Conservation (phyloP, 2,113 vertebrate species). For the Heteronetta atricapilla region DNA sequence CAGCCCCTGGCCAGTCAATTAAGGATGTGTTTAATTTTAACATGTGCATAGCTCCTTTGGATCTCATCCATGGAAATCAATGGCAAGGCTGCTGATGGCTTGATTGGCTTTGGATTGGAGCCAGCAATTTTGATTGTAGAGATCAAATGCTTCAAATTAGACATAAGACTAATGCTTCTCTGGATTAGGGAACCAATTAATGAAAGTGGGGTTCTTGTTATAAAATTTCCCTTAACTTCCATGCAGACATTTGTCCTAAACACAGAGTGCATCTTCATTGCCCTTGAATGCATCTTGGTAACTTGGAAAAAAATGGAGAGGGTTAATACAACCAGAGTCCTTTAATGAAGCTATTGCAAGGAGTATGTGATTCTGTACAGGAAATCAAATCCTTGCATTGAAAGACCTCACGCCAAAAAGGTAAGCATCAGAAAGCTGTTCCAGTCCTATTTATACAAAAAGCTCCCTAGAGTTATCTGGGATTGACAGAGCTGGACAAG, state of each 20-base stretch:
- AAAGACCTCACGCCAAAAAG: neutral
- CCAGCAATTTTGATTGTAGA: constrained; percentile 63
- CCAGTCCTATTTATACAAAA: neutral
- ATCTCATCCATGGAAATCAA: constrained; percentile 61
- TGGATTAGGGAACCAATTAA: constrained; percentile 62
- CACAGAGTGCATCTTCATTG: constrained; percentile 40
- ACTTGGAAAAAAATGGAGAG: neutral
- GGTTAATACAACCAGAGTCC: neutral
- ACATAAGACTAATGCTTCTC: constrained; percentile 60
- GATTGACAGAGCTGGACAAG: neutral
- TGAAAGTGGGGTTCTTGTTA: constrained; percentile 53
- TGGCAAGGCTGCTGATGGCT: constrained; percentile 46
- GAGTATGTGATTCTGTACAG: neutral
- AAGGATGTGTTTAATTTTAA: constrained; percentile 61
- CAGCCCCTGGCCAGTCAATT: constrained; percentile 40
- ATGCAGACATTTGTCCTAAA: constrained; percentile 27
- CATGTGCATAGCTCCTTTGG: constrained; percentile 40
- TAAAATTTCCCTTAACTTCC: constrained; percentile 50
- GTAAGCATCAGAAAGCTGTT: neutral
- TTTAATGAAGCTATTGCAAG: neutral
- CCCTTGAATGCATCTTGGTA: constrained; percentile 10
- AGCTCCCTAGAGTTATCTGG: neutral
- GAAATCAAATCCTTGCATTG: constrained; percentile 8
- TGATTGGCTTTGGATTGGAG: constrained; percentile 65
- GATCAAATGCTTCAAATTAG: constrained; percentile 64